phyloP scores from a whole-genome alignment of 92 coral and sea anemone genomes.

The Palythoa grandiflora region DNA sequence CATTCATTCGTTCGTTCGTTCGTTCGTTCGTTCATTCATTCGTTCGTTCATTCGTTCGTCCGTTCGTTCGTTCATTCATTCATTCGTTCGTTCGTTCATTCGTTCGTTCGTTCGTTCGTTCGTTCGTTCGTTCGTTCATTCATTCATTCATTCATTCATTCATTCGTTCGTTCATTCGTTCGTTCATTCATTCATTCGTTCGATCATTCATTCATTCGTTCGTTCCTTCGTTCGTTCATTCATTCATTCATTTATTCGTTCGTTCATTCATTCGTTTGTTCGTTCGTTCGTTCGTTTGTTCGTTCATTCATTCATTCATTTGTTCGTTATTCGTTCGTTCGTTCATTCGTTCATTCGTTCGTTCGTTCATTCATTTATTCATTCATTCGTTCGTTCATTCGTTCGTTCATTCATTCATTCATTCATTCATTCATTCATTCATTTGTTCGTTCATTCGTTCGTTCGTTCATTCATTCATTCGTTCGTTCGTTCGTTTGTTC shows the following conservation, averaged over 20 bases:
- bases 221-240: background rate
- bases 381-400: background rate
- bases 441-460: background rate
- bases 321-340: background rate
- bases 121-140: background rate
- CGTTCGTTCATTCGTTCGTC: background rate
- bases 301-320: background rate
- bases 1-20: background rate
- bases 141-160: too few species aligned
- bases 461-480: background rate
- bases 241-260: background rate
- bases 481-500: background rate
- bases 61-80: background rate
- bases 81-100: background rate
- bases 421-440: background rate
- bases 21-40: background rate
- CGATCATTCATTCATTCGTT: background rate
- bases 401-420: background rate
- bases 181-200: background rate
- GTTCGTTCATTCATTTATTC: too few species aligned
- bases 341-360: background rate
- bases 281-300: background rate
- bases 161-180: background rate
- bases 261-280: background rate
- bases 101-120: background rate